Evolutionary conservation across 1,140 invertebrate species (phyloP).

Genomic region (Cydia pomonella): DNA sequence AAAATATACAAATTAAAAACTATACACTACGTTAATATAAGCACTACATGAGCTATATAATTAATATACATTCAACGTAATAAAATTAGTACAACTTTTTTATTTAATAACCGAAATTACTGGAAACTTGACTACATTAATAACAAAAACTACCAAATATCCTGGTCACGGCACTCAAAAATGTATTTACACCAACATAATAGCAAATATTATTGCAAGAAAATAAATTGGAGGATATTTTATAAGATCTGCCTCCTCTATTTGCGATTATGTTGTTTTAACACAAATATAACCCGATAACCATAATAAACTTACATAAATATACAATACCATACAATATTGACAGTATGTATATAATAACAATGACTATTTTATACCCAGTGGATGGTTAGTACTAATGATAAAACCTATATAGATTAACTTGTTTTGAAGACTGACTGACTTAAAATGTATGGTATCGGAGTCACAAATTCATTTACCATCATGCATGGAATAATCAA

Average conservation of each 20-base stretch:
- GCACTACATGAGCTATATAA: constrained; percentile 28
- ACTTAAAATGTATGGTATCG: too few species aligned
- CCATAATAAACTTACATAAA: background rate
- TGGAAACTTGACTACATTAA: background rate
- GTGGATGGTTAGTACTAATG: background rate
- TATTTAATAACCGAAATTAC: background rate
- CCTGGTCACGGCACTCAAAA: background rate
- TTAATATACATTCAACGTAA: background rate
- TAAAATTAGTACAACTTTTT: background rate
- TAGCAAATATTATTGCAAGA: too few species aligned
- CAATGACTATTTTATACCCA: background rate
- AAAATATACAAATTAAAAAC: constrained; percentile 56
- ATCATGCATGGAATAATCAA: background rate
- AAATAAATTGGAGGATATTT: too few species aligned
- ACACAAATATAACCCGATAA: too few species aligned
- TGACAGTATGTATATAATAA: background rate
- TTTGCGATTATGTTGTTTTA: too few species aligned
- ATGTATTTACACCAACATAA: background rate
- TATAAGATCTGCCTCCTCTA: too few species aligned
- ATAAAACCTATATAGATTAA: background rate
- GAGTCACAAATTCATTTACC: background rate
- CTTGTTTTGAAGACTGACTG: background rate
- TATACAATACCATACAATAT: background rate
- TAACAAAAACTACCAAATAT: background rate
- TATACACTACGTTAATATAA: constrained; percentile 34